These are phyloP conservation scores for Anguilla megastoma DNA, from an alignment of 2,797 vertebrate species.

Conservation along the genomic window DNA sequence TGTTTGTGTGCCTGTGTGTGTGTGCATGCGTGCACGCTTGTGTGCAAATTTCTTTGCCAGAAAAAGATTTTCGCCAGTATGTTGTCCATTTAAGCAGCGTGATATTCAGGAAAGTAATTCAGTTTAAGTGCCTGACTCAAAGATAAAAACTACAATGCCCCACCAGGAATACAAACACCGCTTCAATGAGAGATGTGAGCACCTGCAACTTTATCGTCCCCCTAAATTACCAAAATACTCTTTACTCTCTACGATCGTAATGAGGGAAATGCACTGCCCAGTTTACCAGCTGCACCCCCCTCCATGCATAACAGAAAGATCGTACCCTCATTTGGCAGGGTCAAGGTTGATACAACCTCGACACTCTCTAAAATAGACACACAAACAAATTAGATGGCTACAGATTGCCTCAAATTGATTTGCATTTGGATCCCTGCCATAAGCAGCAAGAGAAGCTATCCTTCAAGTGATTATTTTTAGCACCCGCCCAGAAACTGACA, in stretches of 20 bases:
- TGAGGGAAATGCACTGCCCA: neutral
- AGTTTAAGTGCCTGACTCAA: neutral
- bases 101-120: neutral
- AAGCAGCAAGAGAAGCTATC: neutral
- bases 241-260: neutral
- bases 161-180: neutral
- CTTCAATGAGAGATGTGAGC: neutral
- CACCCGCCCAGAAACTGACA: neutral
- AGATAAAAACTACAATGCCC: neutral
- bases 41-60: neutral
- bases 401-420: slow-evolving; percentile 1
- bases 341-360: neutral
- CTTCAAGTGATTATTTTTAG: neutral
- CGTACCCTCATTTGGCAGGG: neutral
- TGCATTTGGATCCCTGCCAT: slow-evolving; percentile 4
- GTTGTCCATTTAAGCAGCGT: neutral
- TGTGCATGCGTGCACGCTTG: neutral
- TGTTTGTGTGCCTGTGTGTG: neutral
- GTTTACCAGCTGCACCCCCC: neutral
- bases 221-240: neutral
- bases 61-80: neutral
- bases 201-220: neutral
- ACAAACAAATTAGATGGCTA: neutral
- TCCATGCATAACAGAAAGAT: neutral
- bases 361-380: neutral